A percentile compares a stretch with the other conserved stretches of the same genome.
These are phyloP conservation scores for Lithobius niger DNA, from an alignment of 1,140 invertebrate species.

Conservation along the genomic window DNA sequence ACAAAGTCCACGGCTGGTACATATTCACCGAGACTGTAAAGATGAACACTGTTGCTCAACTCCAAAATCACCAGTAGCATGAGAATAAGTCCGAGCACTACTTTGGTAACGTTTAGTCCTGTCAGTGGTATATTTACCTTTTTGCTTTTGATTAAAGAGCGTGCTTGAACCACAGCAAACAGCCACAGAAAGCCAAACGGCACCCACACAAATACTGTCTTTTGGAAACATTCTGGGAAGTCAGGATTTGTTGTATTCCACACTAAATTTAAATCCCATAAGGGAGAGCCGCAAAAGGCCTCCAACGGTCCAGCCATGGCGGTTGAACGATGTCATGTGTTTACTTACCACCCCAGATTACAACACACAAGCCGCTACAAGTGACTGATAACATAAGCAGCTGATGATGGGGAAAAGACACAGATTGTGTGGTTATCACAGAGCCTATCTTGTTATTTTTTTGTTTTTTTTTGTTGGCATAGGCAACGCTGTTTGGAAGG, in stretches of 20 bases:
- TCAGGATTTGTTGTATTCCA: constrained; percentile 71
- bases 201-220: constrained; percentile 70
- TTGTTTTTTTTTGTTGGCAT: no score
- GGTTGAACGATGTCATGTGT: no score
- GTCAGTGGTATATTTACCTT: constrained; percentile 66
- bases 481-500: no score
- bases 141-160: constrained; percentile 52
- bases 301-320: no score
- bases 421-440: no score
- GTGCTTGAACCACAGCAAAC: constrained; percentile 57
- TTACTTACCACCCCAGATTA: no score
- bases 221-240: constrained; percentile 74
- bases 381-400: no score
- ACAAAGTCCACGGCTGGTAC: neutral
- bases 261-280: constrained; percentile 51
- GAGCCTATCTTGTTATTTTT: no score
- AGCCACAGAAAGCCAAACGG: constrained; percentile 75
- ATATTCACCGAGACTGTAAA: neutral
- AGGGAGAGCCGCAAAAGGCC: neutral
- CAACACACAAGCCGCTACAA: no score
- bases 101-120: constrained; percentile 60
- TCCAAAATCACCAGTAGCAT: neutral
- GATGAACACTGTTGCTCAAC: neutral
- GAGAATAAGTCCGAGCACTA: no score
- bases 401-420: no score